Base-by-base conservation (phyloP, 2,797 vertebrate species). In the Prionace glauca region DNA sequence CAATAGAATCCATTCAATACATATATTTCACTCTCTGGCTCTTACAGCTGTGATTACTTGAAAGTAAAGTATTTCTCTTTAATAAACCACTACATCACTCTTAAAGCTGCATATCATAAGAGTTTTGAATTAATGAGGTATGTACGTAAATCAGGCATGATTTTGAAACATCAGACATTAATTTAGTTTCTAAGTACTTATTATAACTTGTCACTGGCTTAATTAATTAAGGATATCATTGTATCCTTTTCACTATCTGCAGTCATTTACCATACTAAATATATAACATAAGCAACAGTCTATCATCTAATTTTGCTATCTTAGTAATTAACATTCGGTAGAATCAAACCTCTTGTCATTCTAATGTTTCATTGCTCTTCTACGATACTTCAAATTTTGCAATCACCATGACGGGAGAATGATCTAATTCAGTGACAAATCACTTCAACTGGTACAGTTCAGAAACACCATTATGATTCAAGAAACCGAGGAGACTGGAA, bases 61-160 rank as follows among this genome's bases (percentile, higher is more conserved):
- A 90, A 90, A 60, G 36, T 91, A 91, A 88, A n/a, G 16, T 91
- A 91, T 65, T 62, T n/a, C 86, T 62, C 29, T 32, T 92, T 67
- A 65, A 67, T 92, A n/a, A 92, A 90, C 32, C 56, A 90, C 22
- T 26, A 50, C 22, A 87, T 24, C 36, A 67, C 62, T 41, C 36
- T 67, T 69, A 67, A 92, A 92, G n/a, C 65, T 67, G 20, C 65
- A 41, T 1, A 67, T n/a, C 56, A 16, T 56, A 32, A 11, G 20
- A 24, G 90, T 41, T 92, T 41, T 1, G 90, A 92, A 67, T 36
- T 36, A 16, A 3, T 12, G 29, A 24, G 29, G 11, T 65, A 67
- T 65, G 18, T 65, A 16, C 0, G 32, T 0, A 24, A 0, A 92
- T 92, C 87, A 20, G 87, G n/a, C 26, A 41, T 20, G 90, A 92